A percentile compares a stretch with the other conserved stretches of the same genome.
phyloP scores from a whole-genome alignment of 2,797 vertebrate species.

The Gymnopithys bicolor region DNA sequence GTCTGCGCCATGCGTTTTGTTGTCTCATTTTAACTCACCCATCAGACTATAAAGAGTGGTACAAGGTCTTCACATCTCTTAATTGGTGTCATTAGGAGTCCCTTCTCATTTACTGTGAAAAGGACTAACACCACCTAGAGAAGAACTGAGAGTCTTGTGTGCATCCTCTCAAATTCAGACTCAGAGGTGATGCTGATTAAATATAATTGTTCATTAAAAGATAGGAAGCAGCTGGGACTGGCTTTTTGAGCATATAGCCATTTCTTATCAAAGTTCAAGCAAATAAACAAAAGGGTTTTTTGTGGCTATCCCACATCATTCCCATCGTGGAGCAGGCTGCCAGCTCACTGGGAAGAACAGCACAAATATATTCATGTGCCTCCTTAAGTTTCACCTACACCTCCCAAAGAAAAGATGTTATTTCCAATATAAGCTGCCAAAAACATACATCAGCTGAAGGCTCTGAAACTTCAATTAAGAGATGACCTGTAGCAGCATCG shows the following conservation, averaged over 20 bases:
- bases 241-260: neutral
- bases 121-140: neutral
- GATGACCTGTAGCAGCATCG: neutral
- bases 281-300: neutral
- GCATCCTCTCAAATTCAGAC: neutral
- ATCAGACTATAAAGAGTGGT: neutral
- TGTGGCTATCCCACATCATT: neutral
- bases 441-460: neutral
- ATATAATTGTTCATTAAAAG: conserved; percentile 26
- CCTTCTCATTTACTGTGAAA: neutral
- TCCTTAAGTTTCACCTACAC: neutral
- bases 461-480: conserved; percentile 34
- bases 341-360: neutral
- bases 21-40: conserved; percentile 52
- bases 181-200: neutral
- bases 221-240: neutral
- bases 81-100: conserved; percentile 49
- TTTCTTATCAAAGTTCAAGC: neutral
- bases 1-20: neutral
- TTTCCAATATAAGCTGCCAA: neutral
- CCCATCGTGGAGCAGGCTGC: neutral
- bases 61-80: conserved; percentile 10
- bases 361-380: neutral
- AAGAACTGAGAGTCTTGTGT: neutral
- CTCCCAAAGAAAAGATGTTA: neutral